Evolutionary conservation across 2,113 vertebrate genomes (phyloP), one percentile per base, ranked within the genome.

Genomic region (Heliornis fulica): DNA sequence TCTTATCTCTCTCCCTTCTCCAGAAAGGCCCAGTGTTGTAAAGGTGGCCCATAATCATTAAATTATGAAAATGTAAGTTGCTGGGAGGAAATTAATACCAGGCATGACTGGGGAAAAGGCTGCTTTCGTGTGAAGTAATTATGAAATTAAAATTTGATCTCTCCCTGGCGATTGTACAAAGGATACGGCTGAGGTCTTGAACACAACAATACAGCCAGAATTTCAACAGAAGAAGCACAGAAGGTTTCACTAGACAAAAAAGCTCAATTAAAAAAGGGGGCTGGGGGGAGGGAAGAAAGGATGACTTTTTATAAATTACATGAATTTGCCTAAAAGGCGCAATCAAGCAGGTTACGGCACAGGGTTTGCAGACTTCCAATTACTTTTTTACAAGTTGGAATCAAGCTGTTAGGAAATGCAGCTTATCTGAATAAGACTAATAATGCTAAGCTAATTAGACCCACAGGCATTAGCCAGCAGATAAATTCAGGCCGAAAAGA

Each of bases 51-150:
- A 61, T 91, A 95, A 96, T 96, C 94, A 94, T 97, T 97, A 97
- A 92, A 97, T 97, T 97, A 97, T 92, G 94, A 97, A 97, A 97
- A 97, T 93, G 74, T 64, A 97, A 97, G 88, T 97, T 95, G 91
- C 97, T 90, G 91, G 91, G 94, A 97, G 96, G 96, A 97, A 98
- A 98, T 98, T 92, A 97, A 96, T 96, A 94, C 87, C 92, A 97
- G 96, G 89, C 90, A 91, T 87, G 86, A 91, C 95, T 92, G 71
- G 94, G 94, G 94, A 96, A 95, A 96, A 95, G 95, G 94, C 92
- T 93, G 94, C 89, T 97, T 97, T 97, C 96, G 97, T 84, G n/a
- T 92, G 96, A 97, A 97, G 97, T 97, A 97, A 98, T 97, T 98
- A 97, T 94, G 95, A 97, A 97, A 97, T 98, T 97, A 97, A 97